These are phyloP conservation scores for Hucho hucho DNA, from an alignment of 2,113 vertebrate species.

Conservation along the genomic window DNA sequence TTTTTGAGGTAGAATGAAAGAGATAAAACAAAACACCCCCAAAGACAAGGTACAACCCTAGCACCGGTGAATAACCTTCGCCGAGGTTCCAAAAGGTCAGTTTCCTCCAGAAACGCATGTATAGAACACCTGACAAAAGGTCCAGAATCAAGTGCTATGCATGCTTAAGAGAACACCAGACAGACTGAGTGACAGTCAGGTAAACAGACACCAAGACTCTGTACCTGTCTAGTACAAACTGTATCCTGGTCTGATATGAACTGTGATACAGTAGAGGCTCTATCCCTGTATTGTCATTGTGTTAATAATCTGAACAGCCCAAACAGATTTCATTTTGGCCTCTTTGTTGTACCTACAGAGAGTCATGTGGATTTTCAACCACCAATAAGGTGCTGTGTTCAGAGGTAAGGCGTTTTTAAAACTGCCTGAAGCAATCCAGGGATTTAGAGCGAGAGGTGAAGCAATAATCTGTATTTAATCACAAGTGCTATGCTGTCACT, in stretches of 20 bases:
- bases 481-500: conserved; percentile 12
- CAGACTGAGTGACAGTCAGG: too few relatives aligned
- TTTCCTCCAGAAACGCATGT: too few relatives aligned
- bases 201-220: too few relatives aligned
- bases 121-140: too few relatives aligned
- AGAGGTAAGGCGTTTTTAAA: background rate
- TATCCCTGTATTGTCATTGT: background rate
- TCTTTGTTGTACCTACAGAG: background rate
- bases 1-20: too few relatives aligned
- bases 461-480: conserved; percentile 60
- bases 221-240: background rate
- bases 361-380: background rate
- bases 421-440: background rate
- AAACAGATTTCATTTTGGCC: background rate
- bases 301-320: background rate
- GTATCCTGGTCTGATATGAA: background rate
- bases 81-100: too few relatives aligned
- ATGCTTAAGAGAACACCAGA: too few relatives aligned
- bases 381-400: background rate
- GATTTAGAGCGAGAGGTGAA: conserved; percentile 38
- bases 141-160: too few relatives aligned
- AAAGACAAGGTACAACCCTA: too few relatives aligned
- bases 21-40: too few relatives aligned
- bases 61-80: too few relatives aligned
- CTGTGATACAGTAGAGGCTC: background rate